phyloP scores from a whole-genome alignment of 2,113 vertebrate genomes.

The Otocyon megalotis region DNA sequence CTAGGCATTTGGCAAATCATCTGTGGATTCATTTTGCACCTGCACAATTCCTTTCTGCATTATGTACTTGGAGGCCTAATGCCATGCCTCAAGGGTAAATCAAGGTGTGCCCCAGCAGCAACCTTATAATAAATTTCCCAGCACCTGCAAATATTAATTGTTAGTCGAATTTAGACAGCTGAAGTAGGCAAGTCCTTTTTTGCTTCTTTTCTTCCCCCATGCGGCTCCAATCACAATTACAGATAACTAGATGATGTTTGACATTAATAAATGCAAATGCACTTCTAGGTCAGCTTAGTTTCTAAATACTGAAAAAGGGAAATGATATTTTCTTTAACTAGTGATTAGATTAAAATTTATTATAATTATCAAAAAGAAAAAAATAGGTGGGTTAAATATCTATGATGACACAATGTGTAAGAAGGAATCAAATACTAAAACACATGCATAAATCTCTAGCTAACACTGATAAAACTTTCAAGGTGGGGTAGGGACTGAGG shows the following conservation, averaged over 20 bases:
- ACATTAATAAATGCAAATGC: constrained; percentile 66
- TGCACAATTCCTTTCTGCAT: constrained; percentile 60
- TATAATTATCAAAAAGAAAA: constrained; percentile 54
- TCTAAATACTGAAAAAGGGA: constrained; percentile 7
- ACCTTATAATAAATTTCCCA: constrained; percentile 49
- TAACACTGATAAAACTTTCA: background rate
- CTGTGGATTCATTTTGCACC: constrained; percentile 59
- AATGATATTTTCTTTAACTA: constrained; percentile 46
- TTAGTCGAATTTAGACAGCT: constrained; percentile 73
- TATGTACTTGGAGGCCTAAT: constrained; percentile 40
- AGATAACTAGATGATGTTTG: constrained; percentile 55
- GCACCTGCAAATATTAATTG: constrained; percentile 73
- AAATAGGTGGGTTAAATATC: constrained; percentile 4
- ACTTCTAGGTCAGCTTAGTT: constrained; percentile 17
- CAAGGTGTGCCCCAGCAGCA: constrained; percentile 61
- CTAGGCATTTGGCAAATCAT: constrained; percentile 20
- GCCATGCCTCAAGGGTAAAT: constrained; percentile 71
- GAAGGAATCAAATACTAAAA: constrained; percentile 34
- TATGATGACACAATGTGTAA: background rate
- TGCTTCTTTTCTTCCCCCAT: background rate
- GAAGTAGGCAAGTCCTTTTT: constrained; percentile 19
- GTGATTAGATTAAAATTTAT: constrained; percentile 51
- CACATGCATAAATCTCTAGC: background rate
- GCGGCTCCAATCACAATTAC: constrained; percentile 33
- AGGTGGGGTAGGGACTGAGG: background rate